Base-by-base conservation (phyloP, 2,888 invertebrate genomes). In the Drosophila quinaria region DNA sequence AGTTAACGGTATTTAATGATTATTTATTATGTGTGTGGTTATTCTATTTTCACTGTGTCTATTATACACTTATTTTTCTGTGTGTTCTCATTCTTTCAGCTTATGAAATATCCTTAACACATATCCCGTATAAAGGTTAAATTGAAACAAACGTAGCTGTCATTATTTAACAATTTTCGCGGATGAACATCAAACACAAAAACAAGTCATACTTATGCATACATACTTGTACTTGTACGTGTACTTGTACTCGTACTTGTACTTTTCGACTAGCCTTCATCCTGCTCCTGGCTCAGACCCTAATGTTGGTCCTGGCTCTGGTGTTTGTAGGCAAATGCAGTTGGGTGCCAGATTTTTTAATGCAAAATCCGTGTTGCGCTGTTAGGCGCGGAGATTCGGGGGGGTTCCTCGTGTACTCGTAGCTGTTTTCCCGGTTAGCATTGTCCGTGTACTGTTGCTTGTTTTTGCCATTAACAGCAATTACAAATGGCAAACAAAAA, bases 391-490 rank as follows among this genome's bases (percentile, higher is more conserved):
- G 31, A 47, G 35, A 15, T n/a, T 29, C 15, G 9, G 9, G 11
- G 8, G 19, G 13, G 11, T 37, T 54, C 39, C 39, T 13, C 44
- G 11, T 54, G 39, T 37, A 49, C 25, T 42, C 19, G 39, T 56
- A 11, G 52, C 41, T 62, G 44, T 51, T 71, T 81, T 60, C n/a
- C 37, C 54, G 46, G 55, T 17, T 60, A 59, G 54, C 52, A 58
- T 35, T 42, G 64, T 54, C 49, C 65, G 31, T 55, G 70, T 60
- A 58, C 54, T 68, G 68, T 17, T 51, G 61, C 58, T 80, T 81
- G 79, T 81, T 81, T 86, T 83, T 74, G 69, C 78, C 74, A 74
- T 86, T 87, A 83, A 80, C 80, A 77, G 83, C 80, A 88, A 88
- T 80, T 77, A 86, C 76, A 83, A 83, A 71, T 69, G 78, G 74